Conservation (phyloP, 2,888 invertebrate species). For the Andrena marginata region DNA sequence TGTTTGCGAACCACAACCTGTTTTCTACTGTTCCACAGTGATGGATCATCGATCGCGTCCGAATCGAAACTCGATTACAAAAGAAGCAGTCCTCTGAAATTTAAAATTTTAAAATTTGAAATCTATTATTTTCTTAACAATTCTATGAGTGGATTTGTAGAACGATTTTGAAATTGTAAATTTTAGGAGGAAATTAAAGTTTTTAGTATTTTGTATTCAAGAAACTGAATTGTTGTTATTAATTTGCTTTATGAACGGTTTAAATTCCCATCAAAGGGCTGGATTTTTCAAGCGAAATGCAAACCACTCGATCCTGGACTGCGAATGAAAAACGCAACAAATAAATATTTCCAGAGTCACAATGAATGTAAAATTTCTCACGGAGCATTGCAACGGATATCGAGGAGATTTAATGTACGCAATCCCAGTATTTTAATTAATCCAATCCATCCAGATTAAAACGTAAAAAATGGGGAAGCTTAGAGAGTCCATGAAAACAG, state of each 20-base stretch:
- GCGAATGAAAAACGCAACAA: background rate
- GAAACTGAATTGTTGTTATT: too few relatives aligned
- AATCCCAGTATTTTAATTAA: background rate
- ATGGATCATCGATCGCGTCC: background rate
- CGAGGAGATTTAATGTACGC: background rate
- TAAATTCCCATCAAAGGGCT: background rate
- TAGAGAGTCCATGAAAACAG: background rate
- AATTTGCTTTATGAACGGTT: background rate
- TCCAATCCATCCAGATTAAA: background rate
- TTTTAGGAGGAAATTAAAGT: too few relatives aligned
- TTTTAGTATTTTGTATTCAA: too few relatives aligned
- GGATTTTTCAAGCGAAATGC: background rate
- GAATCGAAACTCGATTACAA: too few relatives aligned
- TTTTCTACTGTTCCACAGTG: background rate
- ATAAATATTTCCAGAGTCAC: background rate
- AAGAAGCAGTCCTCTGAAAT: too few relatives aligned
- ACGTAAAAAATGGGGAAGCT: background rate
- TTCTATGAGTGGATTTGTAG: too few relatives aligned
- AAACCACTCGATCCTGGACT: background rate
- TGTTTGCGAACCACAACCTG: background rate
- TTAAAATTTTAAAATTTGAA: too few relatives aligned
- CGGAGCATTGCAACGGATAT: background rate
- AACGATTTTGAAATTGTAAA: too few relatives aligned
- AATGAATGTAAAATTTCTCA: background rate
- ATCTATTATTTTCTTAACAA: too few relatives aligned